A percentile compares a stretch with the other conserved stretches of the same genome.
Conservation (phyloP, 2,797 vertebrate species). For the Sebastes elongatus region DNA sequence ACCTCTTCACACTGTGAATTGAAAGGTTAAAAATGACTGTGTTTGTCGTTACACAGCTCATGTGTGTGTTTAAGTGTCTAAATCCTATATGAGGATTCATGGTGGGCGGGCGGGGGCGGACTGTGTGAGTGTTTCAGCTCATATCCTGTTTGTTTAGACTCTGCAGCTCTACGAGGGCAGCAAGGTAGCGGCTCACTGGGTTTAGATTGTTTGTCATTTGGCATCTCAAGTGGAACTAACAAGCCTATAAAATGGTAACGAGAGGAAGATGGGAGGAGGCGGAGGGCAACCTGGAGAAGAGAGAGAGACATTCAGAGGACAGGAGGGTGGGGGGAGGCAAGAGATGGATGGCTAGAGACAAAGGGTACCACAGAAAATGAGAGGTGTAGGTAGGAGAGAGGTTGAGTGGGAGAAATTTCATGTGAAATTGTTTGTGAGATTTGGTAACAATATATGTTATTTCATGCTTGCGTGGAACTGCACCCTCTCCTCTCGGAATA, state of each 20-base stretch:
- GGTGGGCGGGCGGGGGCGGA: slow-evolving; percentile 44
- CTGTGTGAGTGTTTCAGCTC: slow-evolving; percentile 68
- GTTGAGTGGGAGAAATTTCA: slow-evolving; percentile 62
- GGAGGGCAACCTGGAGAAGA: slow-evolving; percentile 27
- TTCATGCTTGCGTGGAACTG: slow-evolving; percentile 45
- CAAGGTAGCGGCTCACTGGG: slow-evolving; percentile 73
- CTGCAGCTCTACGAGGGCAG: slow-evolving; percentile 66
- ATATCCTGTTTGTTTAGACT: slow-evolving; percentile 78
- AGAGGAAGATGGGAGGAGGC: slow-evolving; percentile 42
- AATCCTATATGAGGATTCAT: slow-evolving; percentile 39
- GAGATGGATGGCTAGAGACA: slow-evolving; percentile 30
- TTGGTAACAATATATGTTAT: slow-evolving; percentile 57
- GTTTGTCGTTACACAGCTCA: slow-evolving; percentile 28
- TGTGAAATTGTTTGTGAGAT: slow-evolving; percentile 63
- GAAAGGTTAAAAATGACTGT: slow-evolving; percentile 27
- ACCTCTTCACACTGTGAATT: background rate
- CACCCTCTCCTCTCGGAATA: slow-evolving; percentile 8
- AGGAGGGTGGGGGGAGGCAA: background rate
- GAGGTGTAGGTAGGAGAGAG: slow-evolving; percentile 15
- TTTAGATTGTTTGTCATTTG: slow-evolving; percentile 84
- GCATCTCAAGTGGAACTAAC: slow-evolving; percentile 86
- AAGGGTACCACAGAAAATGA: slow-evolving; percentile 1
- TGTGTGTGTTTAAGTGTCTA: slow-evolving; percentile 42
- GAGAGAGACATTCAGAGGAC: background rate
- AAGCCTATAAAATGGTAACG: slow-evolving; percentile 79